Evolutionary conservation across 2,888 invertebrate species (phyloP), one percentile per base, ranked within the genome.

Genomic region (Sisyra terminalis): DNA sequence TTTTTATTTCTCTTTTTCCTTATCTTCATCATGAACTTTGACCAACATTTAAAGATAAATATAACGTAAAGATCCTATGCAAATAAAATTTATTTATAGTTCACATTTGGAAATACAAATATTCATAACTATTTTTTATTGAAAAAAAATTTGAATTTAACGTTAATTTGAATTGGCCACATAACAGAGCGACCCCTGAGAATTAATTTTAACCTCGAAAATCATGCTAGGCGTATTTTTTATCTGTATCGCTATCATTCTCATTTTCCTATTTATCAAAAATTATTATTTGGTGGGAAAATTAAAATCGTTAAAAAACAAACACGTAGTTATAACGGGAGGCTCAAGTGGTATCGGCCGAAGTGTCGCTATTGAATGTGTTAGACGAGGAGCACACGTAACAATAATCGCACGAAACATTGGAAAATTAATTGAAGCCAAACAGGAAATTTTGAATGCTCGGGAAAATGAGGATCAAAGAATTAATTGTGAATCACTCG

Each of bases 301-400:
- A 58, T 45, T 61, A 55, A 56, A 53, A 49, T 42, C 49, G 49
- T 16, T 73, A 39, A 51, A 61, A 35, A 66, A 65, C 5, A 71
- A 66, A 53, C 78, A 79, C 64, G 73, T 80, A 24, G 72, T 79
- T 15, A 68, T 96, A 36, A 93, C 93, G 18, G 96, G 96, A 35
- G 96, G 94, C 9, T 94, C 94, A 0, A 90, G 89, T 63, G 96
- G 96, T 6, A 97, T 97, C 52, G 97, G 96, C 1, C 82, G 86
- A 60, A 74, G 79, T 45, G 60, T 85, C 10, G 94, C 92, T 1
- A 66, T 78, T 17, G 72, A 84, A 54, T 85, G 81, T 8, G 84
- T 79, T 0, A 69, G 67, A 53, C 64, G 72, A 51, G 96, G 96
- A 18, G 93, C 93, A 3, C 70, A 86, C 63, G 87, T 97, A 2